These are phyloP conservation scores for Pseudococcus jackbeardsleyi DNA, from an alignment of 2,888 invertebrate species.

Conservation along the genomic window DNA sequence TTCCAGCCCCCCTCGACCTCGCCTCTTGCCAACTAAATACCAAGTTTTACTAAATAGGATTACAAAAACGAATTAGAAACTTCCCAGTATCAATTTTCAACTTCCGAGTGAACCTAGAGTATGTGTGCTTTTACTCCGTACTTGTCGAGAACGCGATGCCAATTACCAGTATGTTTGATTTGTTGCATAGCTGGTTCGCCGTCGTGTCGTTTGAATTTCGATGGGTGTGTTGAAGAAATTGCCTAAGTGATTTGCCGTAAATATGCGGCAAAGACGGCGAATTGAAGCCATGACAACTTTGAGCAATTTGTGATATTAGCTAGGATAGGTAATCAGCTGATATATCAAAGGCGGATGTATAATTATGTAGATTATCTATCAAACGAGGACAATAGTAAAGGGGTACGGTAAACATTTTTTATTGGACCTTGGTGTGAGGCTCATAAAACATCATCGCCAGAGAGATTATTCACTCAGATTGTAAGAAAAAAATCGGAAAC, in stretches of 20 bases:
- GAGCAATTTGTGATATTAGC: background rate
- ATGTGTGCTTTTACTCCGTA: background rate
- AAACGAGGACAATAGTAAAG: too few species aligned
- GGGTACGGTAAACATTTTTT: too few species aligned
- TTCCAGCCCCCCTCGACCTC: background rate
- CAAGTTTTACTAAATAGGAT: background rate
- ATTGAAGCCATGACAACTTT: background rate
- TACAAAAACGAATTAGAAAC: background rate
- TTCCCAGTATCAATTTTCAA: slow-evolving; percentile 7
- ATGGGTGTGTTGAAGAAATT: background rate
- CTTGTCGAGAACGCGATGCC: background rate
- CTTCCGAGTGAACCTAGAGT: background rate
- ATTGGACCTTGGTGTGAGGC: too few species aligned
- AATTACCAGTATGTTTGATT: background rate
- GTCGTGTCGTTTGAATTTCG: background rate
- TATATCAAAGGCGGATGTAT: too few species aligned
- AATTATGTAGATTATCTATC: too few species aligned
- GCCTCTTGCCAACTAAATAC: background rate
- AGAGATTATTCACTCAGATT: too few species aligned
- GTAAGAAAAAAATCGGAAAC: too few species aligned
- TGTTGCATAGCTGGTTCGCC: background rate
- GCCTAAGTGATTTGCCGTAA: background rate
- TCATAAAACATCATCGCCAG: too few species aligned
- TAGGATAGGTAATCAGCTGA: too few species aligned
- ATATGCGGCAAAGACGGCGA: background rate